Conservation (phyloP, 2,797 vertebrate species). For the Danionella dracula region DNA sequence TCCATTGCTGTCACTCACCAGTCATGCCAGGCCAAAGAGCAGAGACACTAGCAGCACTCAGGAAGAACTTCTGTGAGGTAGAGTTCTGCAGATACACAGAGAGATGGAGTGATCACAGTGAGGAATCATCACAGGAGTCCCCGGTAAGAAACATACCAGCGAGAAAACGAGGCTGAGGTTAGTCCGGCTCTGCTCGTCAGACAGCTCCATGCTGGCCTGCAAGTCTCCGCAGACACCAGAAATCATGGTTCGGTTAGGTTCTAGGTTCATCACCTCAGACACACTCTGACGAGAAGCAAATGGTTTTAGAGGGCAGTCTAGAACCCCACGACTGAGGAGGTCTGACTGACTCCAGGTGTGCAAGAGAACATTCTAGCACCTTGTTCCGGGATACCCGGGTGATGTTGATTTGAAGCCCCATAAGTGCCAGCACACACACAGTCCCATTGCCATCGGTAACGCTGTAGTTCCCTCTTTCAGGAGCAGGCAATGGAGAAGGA, state of each 20-base stretch:
- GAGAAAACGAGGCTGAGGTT: conserved; percentile 69
- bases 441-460: conserved; percentile 63
- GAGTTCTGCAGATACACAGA: conserved; percentile 57
- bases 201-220: conserved; percentile 61
- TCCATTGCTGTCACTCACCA: conserved; percentile 46
- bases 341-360: no score
- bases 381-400: conserved; percentile 62
- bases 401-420: conserved; percentile 85
- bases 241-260: conserved; percentile 57
- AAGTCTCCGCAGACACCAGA: conserved; percentile 65
- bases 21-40: conserved; percentile 59
- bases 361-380: no score
- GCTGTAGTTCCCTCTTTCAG: conserved; percentile 67
- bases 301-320: no score
- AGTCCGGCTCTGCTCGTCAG: conserved; percentile 41
- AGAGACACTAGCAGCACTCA: conserved; percentile 57
- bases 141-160: conserved; percentile 40
- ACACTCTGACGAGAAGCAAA: conserved; percentile 48
- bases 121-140: neutral
- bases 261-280: conserved; percentile 68
- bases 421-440: conserved; percentile 63
- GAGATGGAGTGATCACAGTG: no score
- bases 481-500: conserved; percentile 57
- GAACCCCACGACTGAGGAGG: no score
- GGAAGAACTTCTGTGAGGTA: conserved; percentile 63